A percentile compares a stretch with the other conserved stretches of the same genome.
These are phyloP conservation scores for Catalaphyllia jardinei DNA, from an alignment of 64 coral and sea anemone genomes.

Conservation along the genomic window DNA sequence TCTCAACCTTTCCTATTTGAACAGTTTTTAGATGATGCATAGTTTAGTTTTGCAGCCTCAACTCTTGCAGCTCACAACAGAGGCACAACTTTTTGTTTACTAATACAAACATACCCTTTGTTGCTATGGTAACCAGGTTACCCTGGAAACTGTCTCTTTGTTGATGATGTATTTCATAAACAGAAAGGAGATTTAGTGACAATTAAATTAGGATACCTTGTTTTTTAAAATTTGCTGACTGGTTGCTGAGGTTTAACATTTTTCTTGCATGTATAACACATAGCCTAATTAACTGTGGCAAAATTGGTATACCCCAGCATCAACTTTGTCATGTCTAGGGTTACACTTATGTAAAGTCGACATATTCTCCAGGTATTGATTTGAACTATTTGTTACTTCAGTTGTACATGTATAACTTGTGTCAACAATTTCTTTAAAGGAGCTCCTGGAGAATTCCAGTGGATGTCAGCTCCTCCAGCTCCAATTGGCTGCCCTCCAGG, in stretches of 20 bases:
- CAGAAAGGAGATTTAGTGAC: slow-evolving; percentile 20
- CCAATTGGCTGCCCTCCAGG: slow-evolving; percentile 62
- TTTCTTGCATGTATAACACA: slow-evolving; percentile 3
- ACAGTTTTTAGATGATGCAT: slow-evolving; percentile 60
- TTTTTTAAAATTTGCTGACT: slow-evolving; percentile 22
- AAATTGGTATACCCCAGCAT: slow-evolving; percentile 21
- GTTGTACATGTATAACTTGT: too few species aligned
- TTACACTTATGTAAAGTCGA: background rate
- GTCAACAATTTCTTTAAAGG: background rate
- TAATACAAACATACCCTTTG: slow-evolving; percentile 54
- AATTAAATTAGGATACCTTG: slow-evolving; percentile 34
- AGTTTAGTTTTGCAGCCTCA: slow-evolving; percentile 63
- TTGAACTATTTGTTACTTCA: too few species aligned
- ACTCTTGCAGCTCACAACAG: slow-evolving; percentile 49
- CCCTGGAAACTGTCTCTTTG: slow-evolving; percentile 58
- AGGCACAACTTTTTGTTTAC: slow-evolving; percentile 49
- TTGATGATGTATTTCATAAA: slow-evolving; percentile 35
- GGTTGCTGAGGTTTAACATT: slow-evolving; percentile 16
- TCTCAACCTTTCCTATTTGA: slow-evolving; percentile 52
- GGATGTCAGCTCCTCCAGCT: slow-evolving; percentile 50
- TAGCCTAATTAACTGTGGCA: slow-evolving; percentile 10
- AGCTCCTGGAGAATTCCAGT: slow-evolving; percentile 22
- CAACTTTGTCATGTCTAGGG: slow-evolving; percentile 20
- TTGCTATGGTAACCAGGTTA: slow-evolving; percentile 62
- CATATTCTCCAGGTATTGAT: too few species aligned